phyloP scores from a whole-genome alignment of 2,113 vertebrate genomes.

The Xenopus laevis region DNA sequence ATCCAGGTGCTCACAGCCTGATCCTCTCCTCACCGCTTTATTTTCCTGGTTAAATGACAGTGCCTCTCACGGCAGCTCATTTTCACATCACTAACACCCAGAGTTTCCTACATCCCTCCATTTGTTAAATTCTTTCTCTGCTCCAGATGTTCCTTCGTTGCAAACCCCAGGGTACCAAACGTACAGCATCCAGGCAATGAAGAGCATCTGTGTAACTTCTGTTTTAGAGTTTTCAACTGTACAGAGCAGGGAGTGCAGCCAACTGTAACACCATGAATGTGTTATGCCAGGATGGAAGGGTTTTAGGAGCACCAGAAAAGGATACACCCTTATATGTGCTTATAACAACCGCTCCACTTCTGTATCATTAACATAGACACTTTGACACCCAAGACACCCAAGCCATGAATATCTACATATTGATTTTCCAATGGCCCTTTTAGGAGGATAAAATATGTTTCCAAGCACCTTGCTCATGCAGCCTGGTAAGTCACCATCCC shows the following conservation, averaged over 20 bases:
- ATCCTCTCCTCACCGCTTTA: background rate
- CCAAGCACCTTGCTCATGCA: no score
- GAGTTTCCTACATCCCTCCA: background rate
- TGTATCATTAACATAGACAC: no score
- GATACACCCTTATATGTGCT: no score
- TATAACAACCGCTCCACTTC: no score
- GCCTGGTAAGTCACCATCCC: no score
- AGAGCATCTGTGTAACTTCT: slow-evolving; percentile 26
- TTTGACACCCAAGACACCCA: no score
- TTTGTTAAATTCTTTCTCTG: slow-evolving; percentile 2
- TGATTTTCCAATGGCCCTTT: no score
- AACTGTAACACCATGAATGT: no score
- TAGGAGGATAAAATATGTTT: no score
- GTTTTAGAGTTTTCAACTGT: background rate
- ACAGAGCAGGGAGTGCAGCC: background rate
- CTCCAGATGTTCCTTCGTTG: slow-evolving; percentile 35
- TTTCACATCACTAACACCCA: slow-evolving; percentile 34
- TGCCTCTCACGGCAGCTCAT: slow-evolving; percentile 18
- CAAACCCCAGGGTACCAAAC: slow-evolving; percentile 6
- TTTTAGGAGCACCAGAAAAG: no score
- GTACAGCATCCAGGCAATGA: background rate
- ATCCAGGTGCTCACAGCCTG: background rate
- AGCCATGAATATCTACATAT: no score
- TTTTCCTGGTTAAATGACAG: slow-evolving; percentile 12
- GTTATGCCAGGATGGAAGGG: no score